Evolutionary conservation across 2,888 invertebrate species (phyloP).

Genomic region (Ennomos quercinarius): DNA sequence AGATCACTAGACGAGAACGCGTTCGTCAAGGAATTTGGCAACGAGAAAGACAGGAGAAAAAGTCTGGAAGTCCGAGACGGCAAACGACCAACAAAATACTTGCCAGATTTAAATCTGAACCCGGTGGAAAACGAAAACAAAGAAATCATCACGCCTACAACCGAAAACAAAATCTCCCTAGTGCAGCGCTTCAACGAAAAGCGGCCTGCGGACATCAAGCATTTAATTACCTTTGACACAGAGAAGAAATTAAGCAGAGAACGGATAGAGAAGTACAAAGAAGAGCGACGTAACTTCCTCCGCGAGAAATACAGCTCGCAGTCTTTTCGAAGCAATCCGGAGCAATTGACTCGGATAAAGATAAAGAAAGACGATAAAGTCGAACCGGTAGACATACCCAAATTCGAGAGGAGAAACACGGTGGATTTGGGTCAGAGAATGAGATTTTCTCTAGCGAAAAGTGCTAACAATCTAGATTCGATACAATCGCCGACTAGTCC

Average conservation of each 20-base stretch:
- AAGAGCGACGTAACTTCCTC: conserved; percentile 93
- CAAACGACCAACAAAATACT: conserved; percentile 85
- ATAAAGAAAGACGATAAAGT: conserved; percentile 68
- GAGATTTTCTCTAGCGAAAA: conserved; percentile 73
- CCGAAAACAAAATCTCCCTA: conserved; percentile 86
- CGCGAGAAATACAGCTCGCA: conserved; percentile 95
- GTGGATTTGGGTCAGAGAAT: conserved; percentile 78
- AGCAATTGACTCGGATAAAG: conserved; percentile 76
- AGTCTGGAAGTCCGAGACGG: conserved; percentile 87
- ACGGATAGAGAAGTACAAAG: conserved; percentile 94
- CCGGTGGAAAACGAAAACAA: conserved; percentile 59
- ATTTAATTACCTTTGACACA: conserved; percentile 70
- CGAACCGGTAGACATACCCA: conserved; percentile 57
- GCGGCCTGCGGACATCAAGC: conserved; percentile 63
- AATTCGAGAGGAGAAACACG: conserved; percentile 79
- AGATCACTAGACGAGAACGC: conserved; percentile 91
- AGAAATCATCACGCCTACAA: conserved; percentile 84
- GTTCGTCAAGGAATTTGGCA: conserved; percentile 88
- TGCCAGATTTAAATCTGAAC: conserved; percentile 77
- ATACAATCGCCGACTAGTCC: conserved; percentile 62
- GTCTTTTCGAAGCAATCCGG: conserved; percentile 89
- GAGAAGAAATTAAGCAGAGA: conserved; percentile 90
- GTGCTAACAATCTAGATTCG: conserved; percentile 70
- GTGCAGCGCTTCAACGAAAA: conserved; percentile 80
- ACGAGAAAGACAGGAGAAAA: conserved; percentile 83